Percentiles rank a stretch among this genome's conserved stretches.
Conservation (phyloP, 2,113 vertebrate species). For the Xiphophorus hellerii region DNA sequence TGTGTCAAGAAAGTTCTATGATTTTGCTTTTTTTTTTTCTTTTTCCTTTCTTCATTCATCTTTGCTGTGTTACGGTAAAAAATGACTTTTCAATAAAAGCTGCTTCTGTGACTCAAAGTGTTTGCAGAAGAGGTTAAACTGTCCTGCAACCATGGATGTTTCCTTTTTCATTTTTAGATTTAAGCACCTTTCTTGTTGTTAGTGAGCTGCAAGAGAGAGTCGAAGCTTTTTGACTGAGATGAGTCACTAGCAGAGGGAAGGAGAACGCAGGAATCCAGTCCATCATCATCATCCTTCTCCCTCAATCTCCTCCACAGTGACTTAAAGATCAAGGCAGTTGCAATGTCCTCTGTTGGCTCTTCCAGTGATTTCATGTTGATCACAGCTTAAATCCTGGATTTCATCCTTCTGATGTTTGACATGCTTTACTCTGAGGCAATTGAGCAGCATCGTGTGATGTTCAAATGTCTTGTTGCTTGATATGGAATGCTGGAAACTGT, state of each 20-base stretch:
- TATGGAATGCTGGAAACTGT: not conserved
- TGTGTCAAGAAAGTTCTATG: slow-evolving; percentile 58
- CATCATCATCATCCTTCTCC: slow-evolving; percentile 42
- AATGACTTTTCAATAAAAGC: slow-evolving; percentile 25
- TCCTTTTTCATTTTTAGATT: slow-evolving; percentile 31
- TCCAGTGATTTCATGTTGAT: not conserved
- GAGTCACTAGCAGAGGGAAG: slow-evolving; percentile 32
- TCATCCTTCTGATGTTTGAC: not conserved
- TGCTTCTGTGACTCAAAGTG: slow-evolving; percentile 11
- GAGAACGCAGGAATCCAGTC: slow-evolving; percentile 25
- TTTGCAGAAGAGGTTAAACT: slow-evolving; percentile 33
- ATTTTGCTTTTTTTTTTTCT: not conserved
- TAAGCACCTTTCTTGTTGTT: slow-evolving; percentile 29
- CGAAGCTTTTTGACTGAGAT: slow-evolving; percentile 35
- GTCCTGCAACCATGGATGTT: slow-evolving; percentile 38
- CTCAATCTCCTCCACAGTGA: slow-evolving; percentile 29
- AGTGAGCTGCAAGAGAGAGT: slow-evolving; percentile 37
- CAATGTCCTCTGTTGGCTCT: not conserved
- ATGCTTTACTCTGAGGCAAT: not conserved
- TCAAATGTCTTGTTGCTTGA: slow-evolving; percentile 8
- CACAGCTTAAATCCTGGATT: not conserved
- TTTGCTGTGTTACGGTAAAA: slow-evolving; percentile 22
- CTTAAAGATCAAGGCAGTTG: slow-evolving; percentile 41
- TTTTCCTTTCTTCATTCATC: not conserved
- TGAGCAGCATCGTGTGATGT: not conserved